Conservation (phyloP, 2,888 invertebrate species). For the Platerodrilus igneus region DNA sequence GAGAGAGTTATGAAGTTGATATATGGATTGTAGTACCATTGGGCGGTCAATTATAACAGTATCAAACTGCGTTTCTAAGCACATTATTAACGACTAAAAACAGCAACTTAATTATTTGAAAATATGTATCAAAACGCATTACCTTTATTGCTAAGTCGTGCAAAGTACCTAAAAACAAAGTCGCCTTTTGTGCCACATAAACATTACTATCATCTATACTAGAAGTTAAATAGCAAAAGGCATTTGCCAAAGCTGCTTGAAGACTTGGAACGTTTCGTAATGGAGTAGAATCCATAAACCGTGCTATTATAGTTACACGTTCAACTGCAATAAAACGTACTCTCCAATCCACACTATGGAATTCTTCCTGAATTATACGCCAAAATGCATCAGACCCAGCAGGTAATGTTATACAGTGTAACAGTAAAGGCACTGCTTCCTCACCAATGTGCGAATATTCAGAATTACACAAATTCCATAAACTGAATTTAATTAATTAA, state of each 20-base stretch:
- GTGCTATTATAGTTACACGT: conserved; percentile 85
- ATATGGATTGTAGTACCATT: conserved; percentile 91
- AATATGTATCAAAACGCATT: conserved; percentile 30
- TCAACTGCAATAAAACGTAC: conserved; percentile 93
- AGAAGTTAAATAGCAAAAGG: conserved; percentile 93
- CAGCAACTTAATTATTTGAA: conserved; percentile 3
- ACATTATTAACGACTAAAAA: conserved; percentile 76
- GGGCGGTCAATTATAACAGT: conserved; percentile 94
- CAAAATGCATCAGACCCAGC: conserved; percentile 95
- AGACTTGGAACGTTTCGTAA: conserved; percentile 76
- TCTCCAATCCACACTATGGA: conserved; percentile 85
- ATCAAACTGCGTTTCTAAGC: conserved; percentile 97
- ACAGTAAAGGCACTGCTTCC: conserved; percentile 83
- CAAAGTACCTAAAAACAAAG: conserved; percentile 87
- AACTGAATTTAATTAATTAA: conserved; percentile 51
- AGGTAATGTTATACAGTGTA: conserved; percentile 92
- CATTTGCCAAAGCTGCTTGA: conserved; percentile 91
- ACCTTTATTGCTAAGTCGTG: conserved; percentile 85
- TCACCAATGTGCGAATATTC: conserved; percentile 93
- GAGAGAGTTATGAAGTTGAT: conserved; percentile 89
- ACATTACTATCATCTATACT: conserved; percentile 95
- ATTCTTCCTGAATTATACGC: conserved; percentile 90
- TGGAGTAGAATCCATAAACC: conserved; percentile 88
- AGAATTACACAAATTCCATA: conserved; percentile 90
- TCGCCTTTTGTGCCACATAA: conserved; percentile 90